Conservation (phyloP, 2,797 vertebrate genomes). For the Podargus strigoides region DNA sequence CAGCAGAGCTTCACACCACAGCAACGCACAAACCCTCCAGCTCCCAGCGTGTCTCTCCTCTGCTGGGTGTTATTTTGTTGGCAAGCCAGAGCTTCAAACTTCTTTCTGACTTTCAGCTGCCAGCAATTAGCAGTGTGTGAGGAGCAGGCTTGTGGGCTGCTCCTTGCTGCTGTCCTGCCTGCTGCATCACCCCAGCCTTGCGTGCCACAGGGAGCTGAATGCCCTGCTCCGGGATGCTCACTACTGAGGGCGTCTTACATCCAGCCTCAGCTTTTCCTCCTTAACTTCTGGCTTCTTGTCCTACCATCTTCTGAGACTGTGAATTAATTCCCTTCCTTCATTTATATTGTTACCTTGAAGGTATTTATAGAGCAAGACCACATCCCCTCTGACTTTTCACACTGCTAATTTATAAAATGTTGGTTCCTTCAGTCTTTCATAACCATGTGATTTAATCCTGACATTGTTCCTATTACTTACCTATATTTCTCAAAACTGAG, state of each 20-base stretch:
- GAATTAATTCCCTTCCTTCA: slow-evolving; percentile 62
- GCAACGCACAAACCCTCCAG: not conserved
- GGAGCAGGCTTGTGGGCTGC: not conserved
- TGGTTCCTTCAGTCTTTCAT: slow-evolving; percentile 21
- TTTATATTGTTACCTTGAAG: slow-evolving; percentile 61
- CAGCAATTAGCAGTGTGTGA: not conserved
- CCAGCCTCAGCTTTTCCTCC: not conserved
- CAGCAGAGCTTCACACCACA: not conserved
- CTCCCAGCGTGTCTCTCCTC: not conserved
- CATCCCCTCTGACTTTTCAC: slow-evolving; percentile 35
- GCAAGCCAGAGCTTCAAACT: not conserved
- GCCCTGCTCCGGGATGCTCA: not conserved
- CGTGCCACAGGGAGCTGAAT: not conserved
- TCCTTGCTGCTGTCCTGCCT: rapidly evolving
- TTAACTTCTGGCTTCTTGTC: slow-evolving; percentile 31
- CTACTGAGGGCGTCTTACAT: not conserved
- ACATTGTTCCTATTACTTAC: not conserved
- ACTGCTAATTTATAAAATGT: slow-evolving; percentile 30
- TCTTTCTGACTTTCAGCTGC: not conserved
- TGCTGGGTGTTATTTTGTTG: not conserved
- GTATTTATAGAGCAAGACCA: slow-evolving; percentile 56
- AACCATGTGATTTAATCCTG: not conserved
- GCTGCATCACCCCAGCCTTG: not conserved
- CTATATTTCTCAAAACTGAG: not conserved
- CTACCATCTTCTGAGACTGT: slow-evolving; percentile 32